These are phyloP conservation scores for Odontamblyopus rebecca DNA, from an alignment of 2,797 vertebrate genomes.

Conservation along the genomic window DNA sequence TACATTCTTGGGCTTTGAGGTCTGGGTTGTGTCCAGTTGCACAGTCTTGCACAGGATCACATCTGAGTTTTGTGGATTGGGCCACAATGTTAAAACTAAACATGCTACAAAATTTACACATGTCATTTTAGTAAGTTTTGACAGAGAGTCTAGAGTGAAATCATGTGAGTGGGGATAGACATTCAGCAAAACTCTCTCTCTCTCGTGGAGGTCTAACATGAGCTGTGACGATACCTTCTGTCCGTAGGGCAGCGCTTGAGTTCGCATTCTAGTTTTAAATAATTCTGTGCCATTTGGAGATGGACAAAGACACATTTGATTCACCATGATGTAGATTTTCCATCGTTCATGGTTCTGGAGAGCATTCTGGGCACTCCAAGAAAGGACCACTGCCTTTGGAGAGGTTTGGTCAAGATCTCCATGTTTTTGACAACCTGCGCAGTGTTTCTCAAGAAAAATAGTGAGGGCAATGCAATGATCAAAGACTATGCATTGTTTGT, in stretches of 20 bases:
- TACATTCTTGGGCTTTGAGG: slow-evolving; percentile 35
- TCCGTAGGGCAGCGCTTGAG: neutral
- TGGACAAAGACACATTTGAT: neutral
- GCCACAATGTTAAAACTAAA: slow-evolving; percentile 11
- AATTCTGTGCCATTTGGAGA: neutral
- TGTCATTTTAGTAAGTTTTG: neutral
- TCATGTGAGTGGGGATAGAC: neutral
- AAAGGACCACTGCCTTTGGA: neutral
- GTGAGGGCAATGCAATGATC: neutral
- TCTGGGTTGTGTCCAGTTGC: slow-evolving; percentile 50
- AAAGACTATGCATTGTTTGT: neutral
- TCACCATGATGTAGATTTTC: neutral
- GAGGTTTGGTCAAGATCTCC: neutral
- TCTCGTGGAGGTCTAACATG: neutral
- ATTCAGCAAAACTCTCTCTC: neutral
- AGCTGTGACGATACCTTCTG: neutral
- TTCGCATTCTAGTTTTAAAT: neutral
- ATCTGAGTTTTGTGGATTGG: slow-evolving; percentile 20
- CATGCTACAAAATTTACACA: neutral
- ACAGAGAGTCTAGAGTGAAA: neutral
- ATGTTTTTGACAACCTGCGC: neutral
- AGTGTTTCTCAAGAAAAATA: neutral
- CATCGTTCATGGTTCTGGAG: neutral
- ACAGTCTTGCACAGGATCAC: slow-evolving; percentile 31
- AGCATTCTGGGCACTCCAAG: neutral